Evolutionary conservation across 1,140 invertebrate species (phyloP).

Genomic region (Oryzaephilus surinamensis): DNA sequence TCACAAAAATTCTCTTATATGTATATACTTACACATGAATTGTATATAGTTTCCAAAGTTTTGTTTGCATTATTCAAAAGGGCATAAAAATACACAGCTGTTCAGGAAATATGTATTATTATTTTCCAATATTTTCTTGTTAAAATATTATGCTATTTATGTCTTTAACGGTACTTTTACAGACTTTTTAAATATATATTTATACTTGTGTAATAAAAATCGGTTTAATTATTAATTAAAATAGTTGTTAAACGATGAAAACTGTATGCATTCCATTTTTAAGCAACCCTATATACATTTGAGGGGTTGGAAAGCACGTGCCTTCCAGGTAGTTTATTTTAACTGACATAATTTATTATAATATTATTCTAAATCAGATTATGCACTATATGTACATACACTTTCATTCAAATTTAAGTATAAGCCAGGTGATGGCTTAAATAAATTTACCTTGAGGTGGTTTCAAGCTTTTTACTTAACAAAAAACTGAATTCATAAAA

Average conservation of each 20-base stretch:
- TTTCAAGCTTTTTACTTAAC: background rate
- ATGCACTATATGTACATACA: no score
- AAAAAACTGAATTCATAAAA: background rate
- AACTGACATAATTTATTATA: constrained; percentile 13
- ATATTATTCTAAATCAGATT: constrained; percentile 14
- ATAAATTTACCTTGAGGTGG: background rate
- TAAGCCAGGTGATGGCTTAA: constrained; percentile 11
- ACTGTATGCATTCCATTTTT: constrained; percentile 5
- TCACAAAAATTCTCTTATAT: no score
- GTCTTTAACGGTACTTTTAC: background rate
- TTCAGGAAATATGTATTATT: no score
- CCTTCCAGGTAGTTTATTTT: constrained; percentile 3
- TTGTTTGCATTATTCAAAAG: no score
- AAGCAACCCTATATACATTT: constrained; percentile 5
- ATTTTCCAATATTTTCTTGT: no score
- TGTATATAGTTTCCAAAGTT: no score
- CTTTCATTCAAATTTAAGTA: constrained; percentile 5
- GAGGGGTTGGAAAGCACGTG: constrained; percentile 10
- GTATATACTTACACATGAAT: no score
- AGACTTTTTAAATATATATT: background rate
- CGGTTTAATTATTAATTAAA: background rate
- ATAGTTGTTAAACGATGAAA: background rate
- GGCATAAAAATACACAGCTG: no score
- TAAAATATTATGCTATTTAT: no score
- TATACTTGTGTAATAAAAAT: background rate